Conservation (phyloP, 2,888 invertebrate genomes). For the Dioctria linearis region DNA sequence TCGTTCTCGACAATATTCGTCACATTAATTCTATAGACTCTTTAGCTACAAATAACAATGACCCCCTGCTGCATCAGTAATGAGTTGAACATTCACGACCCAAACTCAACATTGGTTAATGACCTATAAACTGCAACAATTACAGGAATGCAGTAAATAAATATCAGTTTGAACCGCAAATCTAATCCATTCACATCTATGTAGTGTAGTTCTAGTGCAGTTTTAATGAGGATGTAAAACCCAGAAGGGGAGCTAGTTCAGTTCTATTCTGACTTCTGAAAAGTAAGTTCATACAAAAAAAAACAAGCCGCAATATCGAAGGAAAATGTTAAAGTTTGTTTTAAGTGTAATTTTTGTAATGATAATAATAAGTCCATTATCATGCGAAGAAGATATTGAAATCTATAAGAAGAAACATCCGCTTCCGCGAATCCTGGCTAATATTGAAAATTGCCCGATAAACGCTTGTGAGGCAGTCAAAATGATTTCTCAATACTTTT, state of each 20-base stretch:
- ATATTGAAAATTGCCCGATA: slow-evolving; percentile 69
- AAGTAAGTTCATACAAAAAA: neutral
- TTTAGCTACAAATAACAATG: neutral
- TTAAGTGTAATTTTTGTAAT: neutral
- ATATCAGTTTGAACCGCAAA: neutral
- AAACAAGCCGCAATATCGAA: neutral
- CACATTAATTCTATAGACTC: too few relatives aligned
- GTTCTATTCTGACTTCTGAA: neutral
- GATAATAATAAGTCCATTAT: neutral
- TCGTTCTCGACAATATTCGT: too few relatives aligned
- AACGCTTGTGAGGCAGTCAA: slow-evolving; percentile 72
- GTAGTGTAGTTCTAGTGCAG: neutral
- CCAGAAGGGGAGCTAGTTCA: slow-evolving; percentile 8
- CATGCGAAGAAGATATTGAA: slow-evolving; percentile 54
- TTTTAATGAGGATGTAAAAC: slow-evolving; percentile 40
- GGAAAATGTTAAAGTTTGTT: neutral
- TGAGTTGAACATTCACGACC: neutral
- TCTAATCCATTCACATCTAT: neutral
- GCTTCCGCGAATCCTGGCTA: slow-evolving; percentile 62
- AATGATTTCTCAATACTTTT: slow-evolving; percentile 66
- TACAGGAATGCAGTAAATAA: neutral
- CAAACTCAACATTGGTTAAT: slow-evolving; percentile 29
- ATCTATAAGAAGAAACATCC: slow-evolving; percentile 64
- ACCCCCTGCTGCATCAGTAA: slow-evolving; percentile 14
- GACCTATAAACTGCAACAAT: slow-evolving; percentile 25